Conservation (phyloP, 2,113 vertebrate genomes). For the Sitta europaea region DNA sequence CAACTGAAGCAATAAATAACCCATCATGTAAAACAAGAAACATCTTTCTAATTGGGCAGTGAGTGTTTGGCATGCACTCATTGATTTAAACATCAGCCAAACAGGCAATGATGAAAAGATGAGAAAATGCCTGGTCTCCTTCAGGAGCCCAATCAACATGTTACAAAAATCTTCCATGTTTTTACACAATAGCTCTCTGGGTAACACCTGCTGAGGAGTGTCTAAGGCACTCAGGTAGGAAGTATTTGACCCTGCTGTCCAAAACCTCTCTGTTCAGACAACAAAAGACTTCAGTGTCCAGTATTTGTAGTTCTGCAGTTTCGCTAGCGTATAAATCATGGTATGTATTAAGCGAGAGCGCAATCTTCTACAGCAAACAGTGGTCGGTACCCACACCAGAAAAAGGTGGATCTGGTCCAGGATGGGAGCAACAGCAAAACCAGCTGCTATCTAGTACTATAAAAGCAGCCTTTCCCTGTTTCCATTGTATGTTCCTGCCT, state of each 20-base stretch:
- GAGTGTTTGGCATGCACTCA: not conserved
- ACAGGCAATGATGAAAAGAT: conserved; percentile 34
- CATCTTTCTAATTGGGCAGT: not conserved
- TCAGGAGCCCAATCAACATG: not conserved
- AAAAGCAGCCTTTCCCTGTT: not conserved
- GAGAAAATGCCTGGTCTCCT: conserved; percentile 6
- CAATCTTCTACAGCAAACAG: not conserved
- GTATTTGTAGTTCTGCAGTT: not conserved
- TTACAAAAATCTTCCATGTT: not conserved
- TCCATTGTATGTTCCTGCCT: not conserved
- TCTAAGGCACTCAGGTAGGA: not conserved
- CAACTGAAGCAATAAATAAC: conserved; percentile 32
- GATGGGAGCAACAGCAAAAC: not conserved
- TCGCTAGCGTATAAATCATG: not conserved
- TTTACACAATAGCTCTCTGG: not conserved
- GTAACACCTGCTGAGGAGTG: not conserved
- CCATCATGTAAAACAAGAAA: not conserved
- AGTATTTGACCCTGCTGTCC: not conserved
- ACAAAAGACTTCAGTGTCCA: not conserved
- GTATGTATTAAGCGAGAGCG: not conserved
- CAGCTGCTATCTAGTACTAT: not conserved
- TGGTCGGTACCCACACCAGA: not conserved
- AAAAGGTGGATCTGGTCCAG: not conserved
- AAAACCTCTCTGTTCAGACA: not conserved
- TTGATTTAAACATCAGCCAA: conserved; percentile 33